phyloP scores from a whole-genome alignment of 2,113 vertebrate species.

The Hylia prasina region DNA sequence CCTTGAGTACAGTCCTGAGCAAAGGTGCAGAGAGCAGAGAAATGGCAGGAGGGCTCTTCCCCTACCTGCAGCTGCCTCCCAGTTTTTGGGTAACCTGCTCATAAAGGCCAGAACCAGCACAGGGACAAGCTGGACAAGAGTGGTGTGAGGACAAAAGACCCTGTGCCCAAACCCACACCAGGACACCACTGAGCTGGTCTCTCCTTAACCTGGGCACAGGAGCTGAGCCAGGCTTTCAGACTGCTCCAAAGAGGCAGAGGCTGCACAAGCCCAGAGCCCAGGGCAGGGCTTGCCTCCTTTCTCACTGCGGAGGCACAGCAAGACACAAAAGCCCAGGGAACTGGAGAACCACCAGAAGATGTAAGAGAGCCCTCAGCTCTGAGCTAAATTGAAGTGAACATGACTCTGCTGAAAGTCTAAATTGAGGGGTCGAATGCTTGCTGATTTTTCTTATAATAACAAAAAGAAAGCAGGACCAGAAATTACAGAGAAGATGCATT shows the following conservation, averaged over 20 bases:
- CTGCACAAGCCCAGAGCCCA: neutral
- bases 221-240: neutral
- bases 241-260: neutral
- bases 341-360: neutral
- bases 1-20: too few species aligned
- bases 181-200: neutral
- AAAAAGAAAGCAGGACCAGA: neutral
- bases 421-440: accelerated
- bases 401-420: neutral
- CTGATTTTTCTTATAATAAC: neutral
- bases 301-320: neutral
- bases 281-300: neutral
- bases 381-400: neutral
- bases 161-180: neutral
- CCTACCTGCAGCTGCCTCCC: neutral
- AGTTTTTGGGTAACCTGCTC: neutral
- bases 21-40: neutral
- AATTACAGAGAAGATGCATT: neutral
- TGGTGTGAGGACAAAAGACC: neutral
- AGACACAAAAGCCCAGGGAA: neutral
- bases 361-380: neutral
- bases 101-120: neutral
- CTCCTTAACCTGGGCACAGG: neutral
- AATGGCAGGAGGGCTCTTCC: neutral
- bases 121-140: neutral